These are phyloP conservation scores for Hypercompe scribonia DNA, from an alignment of 2,888 invertebrate species.

Conservation along the genomic window DNA sequence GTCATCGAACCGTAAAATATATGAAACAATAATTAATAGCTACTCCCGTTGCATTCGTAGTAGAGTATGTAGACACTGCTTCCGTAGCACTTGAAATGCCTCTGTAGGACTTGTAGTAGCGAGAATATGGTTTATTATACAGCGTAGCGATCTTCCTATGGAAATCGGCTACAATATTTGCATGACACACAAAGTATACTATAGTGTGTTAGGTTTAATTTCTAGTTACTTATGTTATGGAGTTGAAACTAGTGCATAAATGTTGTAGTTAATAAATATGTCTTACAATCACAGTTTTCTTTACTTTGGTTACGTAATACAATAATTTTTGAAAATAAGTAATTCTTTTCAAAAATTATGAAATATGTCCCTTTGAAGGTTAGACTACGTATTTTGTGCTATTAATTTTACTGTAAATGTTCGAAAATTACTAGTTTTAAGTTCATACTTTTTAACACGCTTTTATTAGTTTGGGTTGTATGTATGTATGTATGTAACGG, in stretches of 20 bases:
- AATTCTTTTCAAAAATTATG: no score
- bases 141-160: constrained; percentile 1
- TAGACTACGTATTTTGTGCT: no score
- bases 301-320: no score
- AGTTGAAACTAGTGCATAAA: not conserved
- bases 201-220: not conserved
- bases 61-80: not conserved
- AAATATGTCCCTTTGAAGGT: no score
- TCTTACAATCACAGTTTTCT: no score
- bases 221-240: not conserved
- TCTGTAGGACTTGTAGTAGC: constrained; percentile 13
- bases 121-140: not conserved
- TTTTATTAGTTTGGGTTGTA: no score
- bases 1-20: not conserved
- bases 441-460: no score
- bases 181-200: not conserved
- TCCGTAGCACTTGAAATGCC: constrained; percentile 14
- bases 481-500: no score
- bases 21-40: not conserved
- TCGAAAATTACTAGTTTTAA: no score
- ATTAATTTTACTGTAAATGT: no score
- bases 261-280: no score
- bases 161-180: not conserved
- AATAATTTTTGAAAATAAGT: no score
- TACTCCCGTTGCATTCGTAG: constrained; percentile 1